phyloP scores from a whole-genome alignment of 2,888 invertebrate species.

The Pedicia rivosa region DNA sequence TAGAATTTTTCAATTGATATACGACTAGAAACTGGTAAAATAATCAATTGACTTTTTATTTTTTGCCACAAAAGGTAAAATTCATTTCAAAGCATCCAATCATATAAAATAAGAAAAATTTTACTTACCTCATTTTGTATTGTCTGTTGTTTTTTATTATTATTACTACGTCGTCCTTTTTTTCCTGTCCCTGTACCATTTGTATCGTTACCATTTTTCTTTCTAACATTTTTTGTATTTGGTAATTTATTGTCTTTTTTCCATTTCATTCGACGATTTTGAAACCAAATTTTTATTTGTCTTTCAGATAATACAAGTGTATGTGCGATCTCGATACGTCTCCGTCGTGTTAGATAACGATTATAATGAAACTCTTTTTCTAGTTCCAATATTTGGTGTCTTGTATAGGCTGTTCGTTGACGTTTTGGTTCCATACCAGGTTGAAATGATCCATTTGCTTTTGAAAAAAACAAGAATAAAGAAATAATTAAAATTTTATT shows the following conservation, averaged over 20 bases:
- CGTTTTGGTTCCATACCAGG: conserved; percentile 92
- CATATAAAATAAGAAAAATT: not conserved
- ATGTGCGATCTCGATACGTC: conserved; percentile 95
- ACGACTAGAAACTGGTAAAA: too few relatives aligned
- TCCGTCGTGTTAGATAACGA: conserved; percentile 83
- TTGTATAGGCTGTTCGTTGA: conserved; percentile 92
- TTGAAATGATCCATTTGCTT: conserved; percentile 77
- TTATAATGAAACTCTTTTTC: conserved; percentile 98
- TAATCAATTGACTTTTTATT: too few relatives aligned
- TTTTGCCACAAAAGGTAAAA: too few relatives aligned
- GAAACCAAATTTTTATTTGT: conserved; percentile 84
- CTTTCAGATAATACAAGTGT: conserved; percentile 82
- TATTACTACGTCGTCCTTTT: conserved; percentile 25
- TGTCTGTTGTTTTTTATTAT: conserved; percentile 20
- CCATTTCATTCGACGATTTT: conserved; percentile 73
- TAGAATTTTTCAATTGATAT: not conserved
- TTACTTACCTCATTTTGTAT: conserved; percentile 29
- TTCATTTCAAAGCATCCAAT: too few relatives aligned
- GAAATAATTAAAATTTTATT: conserved; percentile 10
- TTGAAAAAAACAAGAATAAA: conserved; percentile 36
- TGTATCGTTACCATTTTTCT: conserved; percentile 36
- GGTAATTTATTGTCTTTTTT: conserved; percentile 51
- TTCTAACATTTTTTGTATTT: conserved; percentile 45
- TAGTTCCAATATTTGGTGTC: conserved; percentile 93
- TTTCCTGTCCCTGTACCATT: conserved; percentile 25